Base-by-base conservation (phyloP, 2,797 vertebrate species). In the Tauraco hartlaubi region DNA sequence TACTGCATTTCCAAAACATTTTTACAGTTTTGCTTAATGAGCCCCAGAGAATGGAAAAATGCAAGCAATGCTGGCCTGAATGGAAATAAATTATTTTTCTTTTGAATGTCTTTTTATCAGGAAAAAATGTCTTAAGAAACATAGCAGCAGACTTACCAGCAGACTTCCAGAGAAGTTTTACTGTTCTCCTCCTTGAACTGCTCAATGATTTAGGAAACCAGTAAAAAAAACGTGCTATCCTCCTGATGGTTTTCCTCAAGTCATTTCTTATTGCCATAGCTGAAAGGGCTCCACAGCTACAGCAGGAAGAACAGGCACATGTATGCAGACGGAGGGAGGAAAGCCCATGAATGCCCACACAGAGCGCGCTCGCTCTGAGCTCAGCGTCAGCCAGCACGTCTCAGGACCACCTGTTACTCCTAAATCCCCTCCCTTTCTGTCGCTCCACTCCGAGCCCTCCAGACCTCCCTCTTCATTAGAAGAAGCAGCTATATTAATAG, bases 321-420 rank as follows among this genome's bases (percentile, higher is more conserved):
- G 69, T 11, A 69, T 39, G 63, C 75, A 75, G 82, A 28, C 29
- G 1, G 58, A 61, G 59, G 35, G 71, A 71, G 81, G 71, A 91
- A 82, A 94, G 83, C 86, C 85, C 83, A 89, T 22, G 41, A 83
- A 95, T 84, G 66, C 52, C 69, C 91, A 25, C 94, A 21, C 12
- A 8, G 79, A 85, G 92, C 9, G 94, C 35, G 54, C 93, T 89
- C 12, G 77, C 97, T 96, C 81, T 89, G 94, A 97, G 97, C 96
- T 92, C 92, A 37, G 94, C 80, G 62, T 92, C 96, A 96, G 97
- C 94, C 97, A 97, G 61, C 67, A 3, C 64, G 96, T 93, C 98
- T 97, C 97, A 59, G 82, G 96, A 96, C 96, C 98, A 98, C 97
- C 97, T 98, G 98, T 98, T 97, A 90, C 95, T 64, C 93, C 96